A percentile compares a stretch with the other conserved stretches of the same genome.
Evolutionary conservation across 2,797 vertebrate genomes (phyloP).

Genomic region (Poeciliopsis gracilis): DNA sequence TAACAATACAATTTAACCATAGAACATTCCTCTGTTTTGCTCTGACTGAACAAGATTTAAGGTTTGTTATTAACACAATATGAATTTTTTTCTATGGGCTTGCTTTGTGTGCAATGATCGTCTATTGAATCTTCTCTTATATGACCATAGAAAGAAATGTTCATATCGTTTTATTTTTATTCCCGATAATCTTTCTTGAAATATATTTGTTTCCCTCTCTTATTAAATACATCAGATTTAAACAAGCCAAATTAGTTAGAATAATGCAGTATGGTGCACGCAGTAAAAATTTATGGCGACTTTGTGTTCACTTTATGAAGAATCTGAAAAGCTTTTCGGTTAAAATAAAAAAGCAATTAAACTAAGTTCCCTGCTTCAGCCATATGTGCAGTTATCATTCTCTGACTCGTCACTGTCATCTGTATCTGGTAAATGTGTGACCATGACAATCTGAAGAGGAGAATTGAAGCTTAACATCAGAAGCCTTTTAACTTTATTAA

Average conservation of each 20-base stretch:
- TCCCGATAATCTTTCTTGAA: background rate
- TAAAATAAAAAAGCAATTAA: background rate
- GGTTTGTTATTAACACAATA: background rate
- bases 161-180: background rate
- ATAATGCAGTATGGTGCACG: background rate
- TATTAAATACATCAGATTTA: background rate
- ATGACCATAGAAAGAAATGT: background rate
- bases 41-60: background rate
- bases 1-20: background rate
- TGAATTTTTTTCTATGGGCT: background rate
- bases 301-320: background rate
- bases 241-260: background rate
- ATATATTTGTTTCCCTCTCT: background rate
- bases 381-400: background rate
- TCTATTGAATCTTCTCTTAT: background rate
- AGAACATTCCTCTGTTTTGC: background rate
- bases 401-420: slow-evolving; percentile 9
- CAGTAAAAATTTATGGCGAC: background rate
- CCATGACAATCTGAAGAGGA: slow-evolving; percentile 41
- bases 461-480: slow-evolving; percentile 50
- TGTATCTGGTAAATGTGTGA: slow-evolving; percentile 51
- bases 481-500: slow-evolving; percentile 75
- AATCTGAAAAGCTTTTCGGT: background rate
- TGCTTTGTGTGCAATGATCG: background rate
- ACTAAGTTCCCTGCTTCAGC: background rate